These are phyloP conservation scores for Drosophila niveifrons DNA, from an alignment of 2,888 invertebrate species.

Conservation along the genomic window DNA sequence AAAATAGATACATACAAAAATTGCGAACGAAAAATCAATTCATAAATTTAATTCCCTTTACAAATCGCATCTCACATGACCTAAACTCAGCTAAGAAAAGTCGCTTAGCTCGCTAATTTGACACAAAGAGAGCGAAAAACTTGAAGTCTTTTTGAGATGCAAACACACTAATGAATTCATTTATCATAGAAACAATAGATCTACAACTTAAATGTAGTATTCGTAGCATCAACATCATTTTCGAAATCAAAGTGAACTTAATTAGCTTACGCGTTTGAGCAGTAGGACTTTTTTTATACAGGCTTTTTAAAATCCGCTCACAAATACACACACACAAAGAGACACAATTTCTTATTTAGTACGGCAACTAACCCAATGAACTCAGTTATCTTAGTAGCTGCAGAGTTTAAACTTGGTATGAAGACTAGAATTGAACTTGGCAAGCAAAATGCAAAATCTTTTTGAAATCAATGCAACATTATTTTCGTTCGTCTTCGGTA, in stretches of 20 bases:
- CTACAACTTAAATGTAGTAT: neutral
- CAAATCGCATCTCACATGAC: too few relatives aligned
- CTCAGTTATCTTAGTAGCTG: neutral
- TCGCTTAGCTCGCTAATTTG: neutral
- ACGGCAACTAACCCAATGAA: constrained; percentile 6
- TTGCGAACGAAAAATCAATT: too few relatives aligned
- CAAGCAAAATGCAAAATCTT: neutral
- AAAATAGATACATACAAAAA: constrained; percentile 28
- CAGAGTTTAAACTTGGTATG: neutral
- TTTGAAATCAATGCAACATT: neutral
- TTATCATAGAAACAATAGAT: too few relatives aligned
- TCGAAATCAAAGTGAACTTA: constrained; percentile 1
- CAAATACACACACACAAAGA: too few relatives aligned
- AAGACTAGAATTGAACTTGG: neutral
- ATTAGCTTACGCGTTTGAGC: neutral
- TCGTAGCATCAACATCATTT: neutral
- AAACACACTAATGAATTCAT: too few relatives aligned
- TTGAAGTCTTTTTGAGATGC: too few relatives aligned
- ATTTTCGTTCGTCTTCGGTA: too few relatives aligned
- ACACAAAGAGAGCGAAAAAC: neutral
- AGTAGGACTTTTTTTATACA: neutral
- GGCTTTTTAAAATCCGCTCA: neutral
- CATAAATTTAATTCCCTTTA: neutral
- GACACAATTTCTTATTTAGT: too few relatives aligned
- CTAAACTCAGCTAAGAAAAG: neutral